Percentiles rank a stretch among this genome's conserved stretches.
phyloP scores from a whole-genome alignment of 2,113 vertebrate species.

The Galemys pyrenaicus region DNA sequence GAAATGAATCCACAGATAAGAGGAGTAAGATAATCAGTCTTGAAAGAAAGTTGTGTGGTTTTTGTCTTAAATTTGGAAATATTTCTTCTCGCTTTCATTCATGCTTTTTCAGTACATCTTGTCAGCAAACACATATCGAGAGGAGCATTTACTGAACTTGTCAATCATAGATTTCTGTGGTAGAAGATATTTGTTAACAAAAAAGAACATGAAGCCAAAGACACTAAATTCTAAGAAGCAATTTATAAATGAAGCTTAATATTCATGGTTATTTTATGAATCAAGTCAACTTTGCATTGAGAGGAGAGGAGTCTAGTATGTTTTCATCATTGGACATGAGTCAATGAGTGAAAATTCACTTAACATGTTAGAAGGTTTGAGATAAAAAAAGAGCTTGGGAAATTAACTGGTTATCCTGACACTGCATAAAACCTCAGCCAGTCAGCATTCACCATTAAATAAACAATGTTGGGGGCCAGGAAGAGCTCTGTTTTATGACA shows the following conservation, averaged over 20 bases:
- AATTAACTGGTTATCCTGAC: conserved; percentile 2
- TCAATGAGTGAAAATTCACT: not conserved
- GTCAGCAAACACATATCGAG: not conserved
- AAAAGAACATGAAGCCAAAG: not conserved
- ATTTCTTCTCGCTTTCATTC: not conserved
- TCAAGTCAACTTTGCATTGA: not conserved
- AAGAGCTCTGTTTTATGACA: not conserved
- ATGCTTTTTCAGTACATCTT: not conserved
- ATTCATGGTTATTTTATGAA: not conserved
- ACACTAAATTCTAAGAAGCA: not conserved
- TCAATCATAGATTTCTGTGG: not conserved
- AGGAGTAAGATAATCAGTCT: not conserved
- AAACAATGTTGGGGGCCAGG: not conserved
- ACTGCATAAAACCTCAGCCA: not conserved
- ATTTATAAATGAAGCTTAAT: not conserved
- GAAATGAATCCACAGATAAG: conserved; percentile 67
- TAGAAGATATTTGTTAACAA: not conserved
- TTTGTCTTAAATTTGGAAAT: not conserved
- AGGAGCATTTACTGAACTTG: not conserved
- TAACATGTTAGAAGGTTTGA: not conserved
- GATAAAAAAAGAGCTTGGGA: not conserved
- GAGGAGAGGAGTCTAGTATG: not conserved
- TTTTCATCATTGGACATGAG: not conserved
- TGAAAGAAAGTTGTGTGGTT: not conserved
- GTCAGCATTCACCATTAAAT: not conserved